These are phyloP conservation scores for Indicator indicator DNA, from an alignment of 2,113 vertebrate genomes.

Conservation along the genomic window DNA sequence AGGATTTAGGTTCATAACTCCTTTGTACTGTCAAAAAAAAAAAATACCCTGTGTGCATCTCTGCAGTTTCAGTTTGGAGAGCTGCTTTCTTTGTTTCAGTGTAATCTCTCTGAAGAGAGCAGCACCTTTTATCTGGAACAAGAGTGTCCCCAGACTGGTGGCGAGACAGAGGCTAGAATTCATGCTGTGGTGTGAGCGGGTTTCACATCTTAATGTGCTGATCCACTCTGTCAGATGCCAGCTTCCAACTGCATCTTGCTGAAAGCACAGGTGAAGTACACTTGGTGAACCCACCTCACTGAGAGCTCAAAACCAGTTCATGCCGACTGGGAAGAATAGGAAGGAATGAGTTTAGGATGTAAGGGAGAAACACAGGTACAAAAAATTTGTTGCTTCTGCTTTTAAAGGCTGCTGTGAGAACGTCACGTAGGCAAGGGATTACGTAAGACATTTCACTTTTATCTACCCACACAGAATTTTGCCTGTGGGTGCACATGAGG, in stretches of 20 bases:
- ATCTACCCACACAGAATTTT: constrained; percentile 66
- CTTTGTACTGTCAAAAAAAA: background rate
- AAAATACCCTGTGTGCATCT: background rate
- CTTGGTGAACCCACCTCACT: background rate
- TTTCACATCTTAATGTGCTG: constrained; percentile 34
- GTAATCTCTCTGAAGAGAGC: constrained; percentile 23
- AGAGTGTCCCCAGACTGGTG: background rate
- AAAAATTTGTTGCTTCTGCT: constrained; percentile 39
- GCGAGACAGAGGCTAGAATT: constrained; percentile 1
- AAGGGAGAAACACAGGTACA: background rate
- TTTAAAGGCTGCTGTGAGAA: constrained; percentile 15
- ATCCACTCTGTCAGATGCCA: constrained; percentile 11
- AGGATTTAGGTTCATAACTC: background rate
- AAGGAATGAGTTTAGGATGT: background rate
- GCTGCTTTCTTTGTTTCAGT: background rate
- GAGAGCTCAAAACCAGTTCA: background rate
- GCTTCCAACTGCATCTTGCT: constrained; percentile 2
- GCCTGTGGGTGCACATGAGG: constrained; percentile 58
- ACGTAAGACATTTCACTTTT: constrained; percentile 53
- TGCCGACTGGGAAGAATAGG: constrained; percentile 15
- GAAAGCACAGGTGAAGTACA: constrained; percentile 1
- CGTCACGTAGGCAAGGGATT: constrained; percentile 56
- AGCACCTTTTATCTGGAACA: constrained; percentile 32
- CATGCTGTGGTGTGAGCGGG: background rate
- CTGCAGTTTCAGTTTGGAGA: background rate